Base-by-base conservation (phyloP, 2,888 invertebrate species). In the Ormia ochracea region DNA sequence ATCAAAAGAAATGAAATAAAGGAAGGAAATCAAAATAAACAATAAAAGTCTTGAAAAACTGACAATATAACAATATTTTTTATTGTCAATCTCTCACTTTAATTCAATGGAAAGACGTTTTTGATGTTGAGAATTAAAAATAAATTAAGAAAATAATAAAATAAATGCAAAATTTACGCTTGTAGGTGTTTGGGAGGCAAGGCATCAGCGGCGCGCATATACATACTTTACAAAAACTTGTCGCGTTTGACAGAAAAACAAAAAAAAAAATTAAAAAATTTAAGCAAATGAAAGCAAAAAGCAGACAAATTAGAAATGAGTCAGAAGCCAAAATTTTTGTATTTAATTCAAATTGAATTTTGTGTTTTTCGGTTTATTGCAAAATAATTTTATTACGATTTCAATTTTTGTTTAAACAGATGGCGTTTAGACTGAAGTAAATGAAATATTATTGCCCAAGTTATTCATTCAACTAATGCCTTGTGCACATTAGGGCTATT, bases 261-360 rank as follows among this genome's bases (percentile, higher is more conserved):
- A 58, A 28, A 50, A 59, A 61, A 3, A 52, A 7, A 52, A 52
- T n/a, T n/a, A 31, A 58, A 12, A 58, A 59, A 61, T 4, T 36
- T 59, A 66, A 31, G n/a, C 17, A 38, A 43, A 31, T 19, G 28
- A 52, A 54, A 36, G 0, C 1, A 28, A 48, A 73, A 38, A 52
- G 21, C 21, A 52, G 65, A 65, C 17, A 59, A 61, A 61, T 12
- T 28, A 36, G 31, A 41, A 31, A 65, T 58, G 66, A 68, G 43
- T 75, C 66, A 74, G 33, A n/a, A 7, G 17, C 17, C 23, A 50
- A 68, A 75, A 75, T n/a, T n/a, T n/a, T n/a, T n/a, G n/a, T n/a
- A 68, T 66, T 23, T 74, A 65, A 66, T 74, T 66, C n/a, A 58
- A 66, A 12, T 65, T 17, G 1, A 31, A 48, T 52, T 70, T 21